phyloP scores from a whole-genome alignment of 2,797 vertebrate genomes.

The Triplophysa bombifrons region DNA sequence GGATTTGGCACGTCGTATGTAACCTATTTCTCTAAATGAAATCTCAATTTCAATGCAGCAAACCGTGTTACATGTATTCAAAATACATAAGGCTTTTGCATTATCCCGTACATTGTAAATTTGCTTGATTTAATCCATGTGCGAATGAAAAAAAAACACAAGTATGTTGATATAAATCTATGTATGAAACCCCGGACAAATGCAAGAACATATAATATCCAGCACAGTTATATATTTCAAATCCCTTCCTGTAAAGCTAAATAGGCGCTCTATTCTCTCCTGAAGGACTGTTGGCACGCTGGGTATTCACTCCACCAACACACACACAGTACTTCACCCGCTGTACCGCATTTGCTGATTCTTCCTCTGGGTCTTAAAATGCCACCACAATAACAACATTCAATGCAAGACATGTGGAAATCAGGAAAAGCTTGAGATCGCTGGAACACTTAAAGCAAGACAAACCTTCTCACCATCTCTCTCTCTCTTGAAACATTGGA shows the following conservation, averaged over 20 bases:
- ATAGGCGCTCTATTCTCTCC: slow-evolving; percentile 63
- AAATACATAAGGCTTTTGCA: slow-evolving; percentile 1
- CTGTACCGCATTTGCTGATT: slow-evolving; percentile 11
- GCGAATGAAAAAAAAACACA: background rate
- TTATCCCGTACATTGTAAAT: slow-evolving; percentile 5
- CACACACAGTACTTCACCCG: slow-evolving; percentile 29
- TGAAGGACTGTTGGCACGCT: slow-evolving; percentile 62
- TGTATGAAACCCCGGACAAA: background rate
- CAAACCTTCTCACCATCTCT: slow-evolving; percentile 11
- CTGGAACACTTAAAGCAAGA: slow-evolving; percentile 30
- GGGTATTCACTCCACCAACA: slow-evolving; percentile 51
- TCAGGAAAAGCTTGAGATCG: slow-evolving; percentile 25
- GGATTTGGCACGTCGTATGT: slow-evolving; percentile 1
- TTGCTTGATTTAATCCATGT: background rate
- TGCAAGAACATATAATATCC: slow-evolving; percentile 4
- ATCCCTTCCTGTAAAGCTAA: slow-evolving; percentile 33
- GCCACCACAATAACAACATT: slow-evolving; percentile 63
- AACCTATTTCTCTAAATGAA: slow-evolving; percentile 6
- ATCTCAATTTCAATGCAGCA: background rate
- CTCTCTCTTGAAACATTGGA: background rate
- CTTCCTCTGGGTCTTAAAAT: slow-evolving; percentile 32
- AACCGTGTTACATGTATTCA: background rate
- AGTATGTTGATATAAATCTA: background rate
- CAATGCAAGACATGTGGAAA: slow-evolving; percentile 24
- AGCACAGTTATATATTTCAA: background rate